These are phyloP conservation scores for Philypnodon macrostomus DNA, from an alignment of 2,797 vertebrate species.

Conservation along the genomic window DNA sequence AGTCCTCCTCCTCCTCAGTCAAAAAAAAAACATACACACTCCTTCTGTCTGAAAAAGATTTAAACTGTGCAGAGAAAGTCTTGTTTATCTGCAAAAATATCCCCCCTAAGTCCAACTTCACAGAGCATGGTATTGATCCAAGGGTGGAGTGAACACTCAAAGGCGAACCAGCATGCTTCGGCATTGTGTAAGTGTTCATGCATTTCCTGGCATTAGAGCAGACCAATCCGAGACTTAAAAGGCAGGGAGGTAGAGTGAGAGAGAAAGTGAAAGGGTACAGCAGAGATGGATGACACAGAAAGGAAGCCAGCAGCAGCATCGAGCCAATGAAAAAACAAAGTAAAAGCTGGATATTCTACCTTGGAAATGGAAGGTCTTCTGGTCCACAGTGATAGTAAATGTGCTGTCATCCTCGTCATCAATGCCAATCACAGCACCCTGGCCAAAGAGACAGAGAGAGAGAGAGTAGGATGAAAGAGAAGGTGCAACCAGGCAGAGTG, in stretches of 20 bases:
- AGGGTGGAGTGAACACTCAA: conserved; percentile 23
- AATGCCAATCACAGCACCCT: conserved; percentile 99
- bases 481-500: conserved; percentile 69
- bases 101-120: conserved; percentile 42
- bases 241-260: conserved; percentile 39
- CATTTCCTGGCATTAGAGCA: conserved; percentile 58
- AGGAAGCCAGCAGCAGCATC: conserved; percentile 16
- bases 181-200: conserved; percentile 50
- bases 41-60: too few species aligned
- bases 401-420: conserved; percentile 99
- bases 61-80: too few species aligned
- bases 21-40: conserved; percentile 42
- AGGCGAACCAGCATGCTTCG: conserved; percentile 34
- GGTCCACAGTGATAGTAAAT: conserved; percentile 99
- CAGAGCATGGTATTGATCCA: conserved; percentile 25
- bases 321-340: conserved; percentile 13
- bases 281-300: conserved; percentile 30
- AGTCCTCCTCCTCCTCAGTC: conserved; percentile 57
- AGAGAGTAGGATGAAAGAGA: too few species aligned
- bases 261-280: conserved; percentile 14
- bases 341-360: conserved; percentile 79
- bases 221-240: conserved; percentile 63
- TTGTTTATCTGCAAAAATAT: conserved; percentile 34
- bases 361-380: conserved; percentile 99
- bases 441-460: conserved; percentile 77